phyloP scores from a whole-genome alignment of 2,888 invertebrate genomes.

The Stenichneumon culpator region DNA sequence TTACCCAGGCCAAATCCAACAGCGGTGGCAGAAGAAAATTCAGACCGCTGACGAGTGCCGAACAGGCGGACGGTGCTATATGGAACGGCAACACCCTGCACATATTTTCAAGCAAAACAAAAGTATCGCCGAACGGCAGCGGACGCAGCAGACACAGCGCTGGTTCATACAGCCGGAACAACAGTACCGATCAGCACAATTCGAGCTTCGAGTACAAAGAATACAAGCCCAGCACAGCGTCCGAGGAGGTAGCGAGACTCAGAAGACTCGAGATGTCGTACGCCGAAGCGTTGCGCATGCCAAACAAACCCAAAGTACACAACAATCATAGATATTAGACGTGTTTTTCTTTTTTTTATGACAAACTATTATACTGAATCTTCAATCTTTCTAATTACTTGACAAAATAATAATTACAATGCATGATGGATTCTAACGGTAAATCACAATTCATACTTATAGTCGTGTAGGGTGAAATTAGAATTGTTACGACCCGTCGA shows the following conservation, averaged over 20 bases:
- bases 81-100: slow-evolving; percentile 92
- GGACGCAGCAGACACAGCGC: slow-evolving; percentile 65
- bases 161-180: slow-evolving; percentile 64
- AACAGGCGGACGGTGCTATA: slow-evolving; percentile 82
- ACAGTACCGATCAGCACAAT: slow-evolving; percentile 80
- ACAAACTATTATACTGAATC: not conserved
- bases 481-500: not conserved
- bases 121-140: slow-evolving; percentile 85
- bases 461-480: slow-evolving; percentile 4
- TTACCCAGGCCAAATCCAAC: slow-evolving; percentile 87
- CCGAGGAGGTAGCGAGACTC: slow-evolving; percentile 93
- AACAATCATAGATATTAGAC: slow-evolving; percentile 72
- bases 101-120: slow-evolving; percentile 86
- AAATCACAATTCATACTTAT: not conserved
- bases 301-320: slow-evolving; percentile 86
- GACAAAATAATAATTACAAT: not conserved
- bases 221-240: slow-evolving; percentile 90
- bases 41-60: slow-evolving; percentile 85
- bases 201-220: slow-evolving; percentile 81
- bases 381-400: slow-evolving; percentile 19
- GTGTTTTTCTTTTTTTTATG: slow-evolving; percentile 4
- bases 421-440: slow-evolving; percentile 3
- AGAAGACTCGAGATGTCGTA: slow-evolving; percentile 94
- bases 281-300: slow-evolving; percentile 93
- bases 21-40: slow-evolving; percentile 86